Evolutionary conservation across 2,888 invertebrate genomes (phyloP), one percentile per base, ranked within the genome.

Genomic region (Opisthograptis luteolata): DNA sequence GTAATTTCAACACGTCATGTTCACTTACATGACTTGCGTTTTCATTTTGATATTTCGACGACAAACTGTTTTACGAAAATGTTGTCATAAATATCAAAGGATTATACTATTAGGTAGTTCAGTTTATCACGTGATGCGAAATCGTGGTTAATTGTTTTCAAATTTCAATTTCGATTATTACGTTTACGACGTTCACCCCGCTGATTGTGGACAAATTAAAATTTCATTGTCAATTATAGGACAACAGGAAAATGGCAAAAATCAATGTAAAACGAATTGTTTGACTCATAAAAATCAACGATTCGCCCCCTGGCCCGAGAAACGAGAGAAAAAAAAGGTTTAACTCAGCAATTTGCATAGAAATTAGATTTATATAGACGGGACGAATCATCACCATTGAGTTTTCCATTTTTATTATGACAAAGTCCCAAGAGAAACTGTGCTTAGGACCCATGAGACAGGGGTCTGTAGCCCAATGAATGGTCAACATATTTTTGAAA

Each of bases 291-390:
- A 31, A 48, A 46, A 36, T 17, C 10, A 40, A 35, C 19, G 13
- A 19, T 35, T 19, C 5, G 5, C 19, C 15, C 7, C 13, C 31
- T 15, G 0, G 7, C 35, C 19, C 10, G 9, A 32, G 22, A 20
- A 42, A 32, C 7, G 25, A 14, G 7, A 31, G 22, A 39, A 50
- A 53, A 50, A 53, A 53, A 48, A 43, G 43, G 43, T 47, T 53
- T 47, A 24, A 35, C 28, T 30, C 31, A 7, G 24, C 10, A 41
- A 74, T 77, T 74, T 68, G 59, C 73, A 76, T 74, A 64, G 59
- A 70, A 71, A 77, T 77, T 69, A 70, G 62, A 69, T 66, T 64
- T 60, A 59, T 55, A 52, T 46, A 30, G 35, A 51, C 22, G 41
- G 54, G 37, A 50, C 61, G 58, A 60, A 70, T 71, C 58, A 62